Evolutionary conservation across 2,113 vertebrate genomes (phyloP).

Genomic region (Onychostoma macrolepis): DNA sequence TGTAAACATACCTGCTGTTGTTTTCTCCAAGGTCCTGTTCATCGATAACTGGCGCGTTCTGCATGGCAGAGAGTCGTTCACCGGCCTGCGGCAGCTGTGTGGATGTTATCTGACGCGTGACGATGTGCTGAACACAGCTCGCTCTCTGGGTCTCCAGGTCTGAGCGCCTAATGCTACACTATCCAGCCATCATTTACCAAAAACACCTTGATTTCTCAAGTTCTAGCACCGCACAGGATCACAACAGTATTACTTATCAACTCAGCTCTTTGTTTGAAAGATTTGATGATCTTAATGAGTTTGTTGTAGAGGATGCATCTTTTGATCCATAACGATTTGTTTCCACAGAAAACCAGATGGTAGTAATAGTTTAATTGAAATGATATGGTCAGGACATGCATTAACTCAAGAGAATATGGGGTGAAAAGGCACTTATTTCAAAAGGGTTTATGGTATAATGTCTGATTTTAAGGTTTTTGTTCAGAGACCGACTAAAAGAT

Average conservation of each 20-base stretch:
- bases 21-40: conserved; percentile 81
- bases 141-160: conserved; percentile 82
- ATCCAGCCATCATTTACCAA: not conserved
- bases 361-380: not conserved
- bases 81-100: conserved; percentile 86
- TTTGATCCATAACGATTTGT: not conserved
- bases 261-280: not conserved
- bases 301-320: not conserved
- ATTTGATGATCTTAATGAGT: not conserved
- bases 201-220: not conserved
- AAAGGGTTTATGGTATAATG: not conserved
- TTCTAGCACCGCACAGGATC: not conserved
- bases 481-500: not conserved
- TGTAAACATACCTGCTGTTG: not conserved
- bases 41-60: conserved; percentile 92
- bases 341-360: not conserved
- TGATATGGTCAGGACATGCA: not conserved
- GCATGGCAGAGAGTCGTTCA: conserved; percentile 92
- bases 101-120: conserved; percentile 93
- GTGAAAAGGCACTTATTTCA: not conserved
- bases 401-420: not conserved
- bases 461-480: not conserved
- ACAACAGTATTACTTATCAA: not conserved
- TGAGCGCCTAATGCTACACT: conserved; percentile 53
- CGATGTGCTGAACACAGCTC: conserved; percentile 85